Conservation (phyloP, 2,797 vertebrate genomes). For the Notamacropus eugenii region DNA sequence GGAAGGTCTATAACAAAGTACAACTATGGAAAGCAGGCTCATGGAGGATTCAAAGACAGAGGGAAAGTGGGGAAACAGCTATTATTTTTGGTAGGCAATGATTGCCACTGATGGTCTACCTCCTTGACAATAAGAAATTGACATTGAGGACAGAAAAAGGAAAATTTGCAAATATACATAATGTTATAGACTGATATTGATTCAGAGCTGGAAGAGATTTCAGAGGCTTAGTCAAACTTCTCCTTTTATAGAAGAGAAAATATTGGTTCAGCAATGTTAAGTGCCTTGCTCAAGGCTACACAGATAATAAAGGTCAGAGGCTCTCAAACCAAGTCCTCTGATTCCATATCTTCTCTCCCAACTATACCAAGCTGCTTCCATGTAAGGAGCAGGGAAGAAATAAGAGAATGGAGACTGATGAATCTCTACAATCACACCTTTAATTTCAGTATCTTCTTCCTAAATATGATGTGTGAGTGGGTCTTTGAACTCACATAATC, state of each 20-base stretch:
- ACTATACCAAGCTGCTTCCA: background rate
- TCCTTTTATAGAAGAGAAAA: background rate
- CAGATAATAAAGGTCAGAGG: background rate
- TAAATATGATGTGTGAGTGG: constrained; percentile 57
- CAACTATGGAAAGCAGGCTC: background rate
- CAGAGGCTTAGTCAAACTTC: background rate
- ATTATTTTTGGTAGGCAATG: background rate
- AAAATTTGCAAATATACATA: background rate
- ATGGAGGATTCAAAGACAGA: constrained; percentile 13
- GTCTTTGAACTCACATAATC: constrained; percentile 57
- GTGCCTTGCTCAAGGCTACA: background rate
- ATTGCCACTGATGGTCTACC: background rate
- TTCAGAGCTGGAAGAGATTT: background rate
- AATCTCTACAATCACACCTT: background rate
- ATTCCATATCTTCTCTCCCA: background rate
- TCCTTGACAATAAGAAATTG: background rate
- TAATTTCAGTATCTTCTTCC: constrained; percentile 50
- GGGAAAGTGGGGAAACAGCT: background rate
- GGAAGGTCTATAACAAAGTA: background rate
- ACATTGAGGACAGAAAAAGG: background rate
- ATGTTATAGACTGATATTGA: background rate
- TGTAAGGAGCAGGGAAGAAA: background rate
- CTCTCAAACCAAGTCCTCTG: background rate
- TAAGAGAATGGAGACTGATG: background rate
- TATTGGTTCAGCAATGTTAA: background rate